phyloP scores from a whole-genome alignment of 2,888 invertebrate genomes.

The Andrena fulva region DNA sequence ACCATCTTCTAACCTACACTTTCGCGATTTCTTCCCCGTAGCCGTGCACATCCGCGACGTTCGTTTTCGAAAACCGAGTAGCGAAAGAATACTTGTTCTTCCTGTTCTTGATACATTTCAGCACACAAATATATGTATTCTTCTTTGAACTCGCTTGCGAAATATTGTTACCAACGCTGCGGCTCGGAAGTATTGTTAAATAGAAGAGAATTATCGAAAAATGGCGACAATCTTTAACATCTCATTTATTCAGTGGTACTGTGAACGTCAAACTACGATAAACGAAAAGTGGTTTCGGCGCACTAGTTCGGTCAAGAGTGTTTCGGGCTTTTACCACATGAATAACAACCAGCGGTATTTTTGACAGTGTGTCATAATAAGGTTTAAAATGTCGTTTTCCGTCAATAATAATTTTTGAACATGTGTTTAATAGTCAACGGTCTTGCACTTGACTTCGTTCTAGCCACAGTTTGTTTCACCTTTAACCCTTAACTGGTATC shows the following conservation, averaged over 20 bases:
- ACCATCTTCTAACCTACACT: background rate
- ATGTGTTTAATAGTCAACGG: too few species aligned
- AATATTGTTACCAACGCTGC: background rate
- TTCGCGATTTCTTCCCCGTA: background rate
- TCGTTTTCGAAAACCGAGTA: background rate
- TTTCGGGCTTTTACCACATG: too few species aligned
- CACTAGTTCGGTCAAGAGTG: too few species aligned
- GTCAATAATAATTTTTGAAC: too few species aligned
- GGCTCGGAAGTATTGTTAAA: background rate
- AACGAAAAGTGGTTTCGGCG: too few species aligned
- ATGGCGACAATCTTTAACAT: background rate
- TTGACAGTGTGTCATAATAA: too few species aligned
- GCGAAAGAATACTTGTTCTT: background rate
- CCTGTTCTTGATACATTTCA: background rate
- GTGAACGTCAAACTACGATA: background rate
- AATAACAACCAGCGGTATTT: too few species aligned
- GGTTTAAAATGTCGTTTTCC: too few species aligned
- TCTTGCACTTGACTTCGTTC: too few species aligned
- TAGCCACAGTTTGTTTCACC: too few species aligned
- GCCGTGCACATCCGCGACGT: background rate
- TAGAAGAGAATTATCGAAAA: background rate
- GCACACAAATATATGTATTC: background rate
- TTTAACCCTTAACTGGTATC: too few species aligned
- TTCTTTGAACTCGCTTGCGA: background rate
- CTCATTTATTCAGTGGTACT: background rate